Conservation (phyloP, 2,888 invertebrate species). For the Apeira syringaria region DNA sequence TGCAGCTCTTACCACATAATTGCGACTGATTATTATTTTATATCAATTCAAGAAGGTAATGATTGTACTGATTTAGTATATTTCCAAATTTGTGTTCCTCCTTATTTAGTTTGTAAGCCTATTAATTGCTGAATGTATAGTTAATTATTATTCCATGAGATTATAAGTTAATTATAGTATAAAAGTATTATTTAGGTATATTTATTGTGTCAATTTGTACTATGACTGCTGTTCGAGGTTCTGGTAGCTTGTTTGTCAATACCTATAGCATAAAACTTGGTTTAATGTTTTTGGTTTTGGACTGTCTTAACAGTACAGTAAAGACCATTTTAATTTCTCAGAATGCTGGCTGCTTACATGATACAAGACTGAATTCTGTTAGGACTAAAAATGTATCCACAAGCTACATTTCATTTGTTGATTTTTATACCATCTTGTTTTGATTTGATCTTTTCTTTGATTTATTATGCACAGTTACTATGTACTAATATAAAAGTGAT, state of each 20-base stretch:
- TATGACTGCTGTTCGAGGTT: constrained; percentile 8
- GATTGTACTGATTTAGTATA: background rate
- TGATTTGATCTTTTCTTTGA: too few species aligned
- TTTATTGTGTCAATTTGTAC: constrained; percentile 34
- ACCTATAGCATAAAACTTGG: constrained; percentile 1
- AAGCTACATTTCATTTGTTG: constrained; percentile 2
- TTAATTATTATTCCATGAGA: constrained; percentile 10
- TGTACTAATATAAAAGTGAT: too few species aligned
- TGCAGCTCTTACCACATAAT: constrained; percentile 7
- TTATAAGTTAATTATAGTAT: constrained; percentile 17
- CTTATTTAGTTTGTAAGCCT: constrained; percentile 8
- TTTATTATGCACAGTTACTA: too few species aligned
- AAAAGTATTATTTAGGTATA: constrained; percentile 26
- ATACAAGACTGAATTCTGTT: constrained; percentile 34
- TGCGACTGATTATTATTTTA: background rate
- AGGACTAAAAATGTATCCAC: constrained; percentile 8
- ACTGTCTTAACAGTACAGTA: constrained; percentile 4
- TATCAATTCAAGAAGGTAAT: background rate
- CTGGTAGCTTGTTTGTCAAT: constrained; percentile 13
- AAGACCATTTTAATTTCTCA: constrained; percentile 7
- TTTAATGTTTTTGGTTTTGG: constrained; percentile 9
- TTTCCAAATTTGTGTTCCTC: constrained; percentile 8
- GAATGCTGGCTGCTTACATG: constrained; percentile 6
- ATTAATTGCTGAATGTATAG: constrained; percentile 6
- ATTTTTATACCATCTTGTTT: too few species aligned